These are phyloP conservation scores for Watsonalla cultraria DNA, from an alignment of 2,888 invertebrate species.

Conservation along the genomic window DNA sequence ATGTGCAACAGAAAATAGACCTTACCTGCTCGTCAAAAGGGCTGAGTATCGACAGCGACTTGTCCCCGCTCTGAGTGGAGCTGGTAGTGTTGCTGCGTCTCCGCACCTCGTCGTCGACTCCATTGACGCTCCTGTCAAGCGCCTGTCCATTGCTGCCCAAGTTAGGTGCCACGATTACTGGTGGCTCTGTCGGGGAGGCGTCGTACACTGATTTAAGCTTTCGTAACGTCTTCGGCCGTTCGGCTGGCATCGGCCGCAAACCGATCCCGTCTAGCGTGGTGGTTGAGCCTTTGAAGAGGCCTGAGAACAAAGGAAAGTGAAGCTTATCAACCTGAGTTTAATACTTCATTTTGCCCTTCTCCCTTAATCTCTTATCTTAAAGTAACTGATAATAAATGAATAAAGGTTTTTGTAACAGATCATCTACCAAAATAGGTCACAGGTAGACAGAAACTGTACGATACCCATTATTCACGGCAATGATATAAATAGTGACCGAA, in stretches of 20 bases:
- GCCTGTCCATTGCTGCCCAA: conserved; percentile 66
- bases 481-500: too few species aligned
- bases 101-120: conserved; percentile 73
- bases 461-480: too few species aligned
- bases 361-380: conserved; percentile 1
- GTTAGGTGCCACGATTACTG: conserved; percentile 36
- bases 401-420: too few species aligned
- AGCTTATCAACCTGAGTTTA: not conserved
- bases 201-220: conserved; percentile 87
- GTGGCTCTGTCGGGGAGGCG: conserved; percentile 63
- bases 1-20: not conserved
- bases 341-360: conserved; percentile 8
- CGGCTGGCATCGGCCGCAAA: conserved; percentile 80
- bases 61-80: conserved; percentile 67
- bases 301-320: conserved; percentile 68
- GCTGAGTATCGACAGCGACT: conserved; percentile 82
- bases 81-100: conserved; percentile 64
- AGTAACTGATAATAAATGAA: too few species aligned
- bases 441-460: too few species aligned
- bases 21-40: conserved; percentile 89
- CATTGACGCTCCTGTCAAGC: conserved; percentile 54
- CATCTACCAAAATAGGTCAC: too few species aligned
- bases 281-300: conserved; percentile 90
- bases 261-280: conserved; percentile 82
- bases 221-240: conserved; percentile 86